phyloP scores from a whole-genome alignment of 2,113 vertebrate genomes.

The Zosterops lateralis region DNA sequence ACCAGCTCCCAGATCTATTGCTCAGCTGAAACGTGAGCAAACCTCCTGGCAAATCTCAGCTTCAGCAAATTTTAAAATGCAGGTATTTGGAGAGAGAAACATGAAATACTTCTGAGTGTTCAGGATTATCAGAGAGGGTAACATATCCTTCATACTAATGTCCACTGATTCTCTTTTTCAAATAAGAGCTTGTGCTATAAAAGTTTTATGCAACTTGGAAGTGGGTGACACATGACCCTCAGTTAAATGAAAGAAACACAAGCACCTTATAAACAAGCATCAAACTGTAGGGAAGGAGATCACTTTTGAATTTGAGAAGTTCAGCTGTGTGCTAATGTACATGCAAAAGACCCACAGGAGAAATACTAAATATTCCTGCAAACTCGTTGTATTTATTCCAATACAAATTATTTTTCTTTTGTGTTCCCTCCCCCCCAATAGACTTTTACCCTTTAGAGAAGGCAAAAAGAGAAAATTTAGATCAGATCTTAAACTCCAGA shows the following conservation, averaged over 20 bases:
- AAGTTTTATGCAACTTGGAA: not conserved
- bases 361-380: not conserved
- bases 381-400: not conserved
- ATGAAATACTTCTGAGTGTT: not conserved
- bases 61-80: not conserved
- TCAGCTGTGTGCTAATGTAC: not conserved
- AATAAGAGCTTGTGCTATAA: not conserved
- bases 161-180: not conserved
- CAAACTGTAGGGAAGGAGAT: not conserved
- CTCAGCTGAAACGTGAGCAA: not conserved
- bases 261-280: not conserved
- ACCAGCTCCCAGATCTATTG: not conserved
- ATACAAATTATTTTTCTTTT: not conserved
- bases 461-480: not conserved
- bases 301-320: not conserved
- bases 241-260: not conserved
- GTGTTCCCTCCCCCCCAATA: accelerated
- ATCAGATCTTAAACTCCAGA: not conserved
- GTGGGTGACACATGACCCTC: not conserved
- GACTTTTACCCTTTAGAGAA: not conserved
- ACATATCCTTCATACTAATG: not conserved
- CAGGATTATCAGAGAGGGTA: not conserved
- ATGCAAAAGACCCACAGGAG: not conserved
- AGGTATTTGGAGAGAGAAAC: not conserved
- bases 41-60: not conserved